Percentiles rank a stretch among this genome's conserved stretches.
Conservation (phyloP, 2,888 invertebrate species). For the Tenthredo amoena region DNA sequence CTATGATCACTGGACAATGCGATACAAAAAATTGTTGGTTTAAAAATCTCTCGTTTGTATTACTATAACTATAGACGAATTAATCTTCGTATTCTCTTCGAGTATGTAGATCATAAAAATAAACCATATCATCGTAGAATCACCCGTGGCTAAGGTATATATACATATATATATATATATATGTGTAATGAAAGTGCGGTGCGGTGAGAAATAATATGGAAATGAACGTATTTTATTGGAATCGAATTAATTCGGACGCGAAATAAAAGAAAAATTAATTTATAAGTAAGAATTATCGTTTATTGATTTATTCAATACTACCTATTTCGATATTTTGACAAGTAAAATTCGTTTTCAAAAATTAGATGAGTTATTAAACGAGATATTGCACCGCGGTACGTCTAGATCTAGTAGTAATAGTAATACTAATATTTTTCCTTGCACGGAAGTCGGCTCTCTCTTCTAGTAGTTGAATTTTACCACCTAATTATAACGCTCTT, state of each 20-base stretch:
- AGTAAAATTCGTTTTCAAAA: too few relatives aligned
- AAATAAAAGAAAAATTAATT: not conserved
- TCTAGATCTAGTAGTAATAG: too few relatives aligned
- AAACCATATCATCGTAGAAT: not conserved
- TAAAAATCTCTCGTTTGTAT: not conserved
- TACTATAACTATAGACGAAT: not conserved
- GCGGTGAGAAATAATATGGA: too few relatives aligned
- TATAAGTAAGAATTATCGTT: not conserved
- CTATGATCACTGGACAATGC: not conserved
- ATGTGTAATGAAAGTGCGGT: too few relatives aligned
- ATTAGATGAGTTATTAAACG: too few relatives aligned
- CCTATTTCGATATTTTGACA: not conserved
- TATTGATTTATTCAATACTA: not conserved
- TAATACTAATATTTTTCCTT: not conserved
- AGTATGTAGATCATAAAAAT: slow-evolving; percentile 7
- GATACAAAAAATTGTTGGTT: not conserved
- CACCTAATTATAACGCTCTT: slow-evolving; percentile 5
- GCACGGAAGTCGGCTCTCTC: slow-evolving; percentile 12
- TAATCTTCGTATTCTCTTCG: not conserved
- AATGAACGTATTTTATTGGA: not conserved
- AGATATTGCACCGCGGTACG: too few relatives aligned
- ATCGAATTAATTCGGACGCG: not conserved
- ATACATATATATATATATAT: too few relatives aligned
- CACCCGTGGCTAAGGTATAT: not conserved
- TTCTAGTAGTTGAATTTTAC: slow-evolving; percentile 1